Evolutionary conservation across 2,113 vertebrate genomes (phyloP), one percentile per base, ranked within the genome.

Genomic region (Seriola dumerili): DNA sequence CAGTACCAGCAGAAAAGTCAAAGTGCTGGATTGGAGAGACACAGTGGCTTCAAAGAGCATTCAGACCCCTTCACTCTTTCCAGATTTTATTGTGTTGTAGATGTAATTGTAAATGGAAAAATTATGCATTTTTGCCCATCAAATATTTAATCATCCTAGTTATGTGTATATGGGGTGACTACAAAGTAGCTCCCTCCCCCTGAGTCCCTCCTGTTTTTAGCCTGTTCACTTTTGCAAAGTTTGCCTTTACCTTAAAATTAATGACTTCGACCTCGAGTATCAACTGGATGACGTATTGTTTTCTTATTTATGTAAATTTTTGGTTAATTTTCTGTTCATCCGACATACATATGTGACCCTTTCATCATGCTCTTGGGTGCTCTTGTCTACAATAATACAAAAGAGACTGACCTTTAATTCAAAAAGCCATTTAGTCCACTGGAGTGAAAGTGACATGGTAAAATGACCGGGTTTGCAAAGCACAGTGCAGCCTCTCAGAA

Each of bases 1-100:
- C 50, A 17, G 32, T 57, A 55, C 1, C 21, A 67, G 52, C 36
- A 40, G 29, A 58, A 23, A 68, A 76, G 52, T 78, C 70, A 67
- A 64, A 64, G 40, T 46, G 40, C 65, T 46, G 23, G 36, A 46
- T 23, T 44, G 34, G 29, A 29, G 67, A 62, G 38, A 25, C 8
- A 29, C 50, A 52, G 19, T 21, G 16, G 50, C 54, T 23, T 55
- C 8, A 23, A 21, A 11, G 23, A 54, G 8, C 21, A 8, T 7
- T 52, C 19, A 52, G 50, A 52, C 50, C 46, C 16, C 14, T 16
- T 48, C 14, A 16, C 46, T 48, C 16, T 48, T 48, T 48, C 29
- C 29, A 29, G 29, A 29, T 29, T 29, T 29, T 29, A 29, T 29
- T 29, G 29, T 29, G 29, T 29, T 29, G 17, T 16, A 52, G 48